Evolutionary conservation across 2,888 invertebrate species (phyloP), one percentile per base, ranked within the genome.

Genomic region (Nomada ruficornis): DNA sequence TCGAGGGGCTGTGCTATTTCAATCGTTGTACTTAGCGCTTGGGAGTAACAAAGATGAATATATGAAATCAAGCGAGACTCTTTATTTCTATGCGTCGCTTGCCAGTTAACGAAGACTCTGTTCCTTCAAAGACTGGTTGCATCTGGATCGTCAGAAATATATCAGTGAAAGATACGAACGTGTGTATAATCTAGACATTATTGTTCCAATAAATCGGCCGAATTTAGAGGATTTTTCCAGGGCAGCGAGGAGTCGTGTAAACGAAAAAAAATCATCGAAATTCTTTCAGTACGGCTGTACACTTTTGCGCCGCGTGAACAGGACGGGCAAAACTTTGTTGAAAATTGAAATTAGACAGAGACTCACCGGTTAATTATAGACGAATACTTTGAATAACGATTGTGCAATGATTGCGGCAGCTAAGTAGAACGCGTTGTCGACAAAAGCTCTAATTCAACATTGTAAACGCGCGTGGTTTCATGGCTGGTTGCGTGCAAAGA

Each of bases 141-240:
- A 68, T 78, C 77, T 81, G 78, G 68, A 65, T 50, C 59, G 52
- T 44, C 18, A 18, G 69, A 65, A 55, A 62, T 73, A 70, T 42
- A 52, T 82, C 71, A 54, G 13, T 11, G 47, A 65, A 29, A 71
- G 60, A 72, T 82, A 70, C 68, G 59, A 73, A 68, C 69, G 44
- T 23, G 54, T 26, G 52, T 50, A 29, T 36, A 50, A 50, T 70
- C 60, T 77, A 73, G 60, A 75, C 62, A 47, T 78, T 78, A 78
- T 74, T 82, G 70, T 77, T 71, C 44, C 67, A 74, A 82, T 83
- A 83, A 83, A 82, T 82, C 73, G 82, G n/a, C 10, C 54, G 47
- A 52, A 47, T 82, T 82, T 77, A 77, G 52, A 20, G 11, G 77
- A 80, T 50, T 67, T 50, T 29, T 44, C 36, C 36, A 23, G 11